Evolutionary conservation across 2,888 invertebrate species (phyloP).

Genomic region (Lithosia quadra): DNA sequence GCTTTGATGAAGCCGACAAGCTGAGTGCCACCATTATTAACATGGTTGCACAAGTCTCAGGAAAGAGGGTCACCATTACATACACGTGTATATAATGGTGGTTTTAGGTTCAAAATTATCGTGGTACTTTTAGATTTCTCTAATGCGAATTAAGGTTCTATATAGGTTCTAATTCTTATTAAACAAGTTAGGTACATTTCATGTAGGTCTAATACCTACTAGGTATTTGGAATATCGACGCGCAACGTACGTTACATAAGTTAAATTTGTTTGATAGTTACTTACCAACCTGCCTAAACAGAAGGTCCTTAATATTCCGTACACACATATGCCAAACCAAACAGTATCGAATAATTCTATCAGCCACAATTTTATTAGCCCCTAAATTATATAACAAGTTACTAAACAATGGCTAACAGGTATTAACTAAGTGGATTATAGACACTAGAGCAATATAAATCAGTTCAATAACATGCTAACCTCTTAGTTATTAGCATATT

Average conservation of each 20-base stretch:
- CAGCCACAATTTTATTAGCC: conserved; percentile 47
- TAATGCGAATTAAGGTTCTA: too few relatives aligned
- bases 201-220: too few relatives aligned
- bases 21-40: too few relatives aligned
- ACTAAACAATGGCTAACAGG: conserved; percentile 44
- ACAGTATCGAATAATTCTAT: conserved; percentile 45
- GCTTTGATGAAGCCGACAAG: too few relatives aligned
- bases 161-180: too few relatives aligned
- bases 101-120: too few relatives aligned
- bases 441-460: conserved; percentile 41
- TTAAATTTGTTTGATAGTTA: not conserved
- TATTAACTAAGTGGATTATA: conserved; percentile 41
- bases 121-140: too few relatives aligned
- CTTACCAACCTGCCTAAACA: conserved; percentile 21
- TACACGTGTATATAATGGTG: too few relatives aligned
- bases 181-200: too few relatives aligned
- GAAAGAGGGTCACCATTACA: too few relatives aligned
- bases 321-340: conserved; percentile 22
- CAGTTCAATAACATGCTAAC: conserved; percentile 51
- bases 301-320: conserved; percentile 42
- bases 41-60: too few relatives aligned
- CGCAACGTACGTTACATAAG: not conserved
- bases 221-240: not conserved
- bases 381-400: conserved; percentile 51
- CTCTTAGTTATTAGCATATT: conserved; percentile 55